Evolutionary conservation across 2,888 invertebrate genomes (phyloP).

Genomic region (Pseudococcus longispinus): DNA sequence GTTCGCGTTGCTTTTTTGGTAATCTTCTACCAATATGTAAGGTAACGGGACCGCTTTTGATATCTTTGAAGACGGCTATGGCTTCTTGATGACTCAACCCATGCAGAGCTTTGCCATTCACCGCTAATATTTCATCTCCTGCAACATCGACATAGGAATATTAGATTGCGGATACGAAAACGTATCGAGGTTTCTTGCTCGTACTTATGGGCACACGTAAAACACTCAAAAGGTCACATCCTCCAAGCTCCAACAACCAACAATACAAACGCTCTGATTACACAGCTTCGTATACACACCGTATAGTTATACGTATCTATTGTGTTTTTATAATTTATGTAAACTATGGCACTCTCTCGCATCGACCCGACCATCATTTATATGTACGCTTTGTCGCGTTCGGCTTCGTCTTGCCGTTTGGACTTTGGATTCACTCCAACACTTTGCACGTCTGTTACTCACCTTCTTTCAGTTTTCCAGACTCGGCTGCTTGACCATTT

Average conservation of each 20-base stretch:
- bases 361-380: not conserved
- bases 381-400: not conserved
- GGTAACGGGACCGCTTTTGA: constrained; percentile 77
- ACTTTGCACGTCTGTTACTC: constrained; percentile 59
- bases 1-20: constrained; percentile 57
- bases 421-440: not conserved
- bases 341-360: not conserved
- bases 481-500: constrained; percentile 84
- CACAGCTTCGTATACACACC: not conserved
- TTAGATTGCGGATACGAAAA: not conserved
- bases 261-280: constrained; percentile 13
- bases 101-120: constrained; percentile 79
- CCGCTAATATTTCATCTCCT: constrained; percentile 83
- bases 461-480: constrained; percentile 83
- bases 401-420: not conserved
- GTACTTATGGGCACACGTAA: no score
- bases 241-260: not conserved
- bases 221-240: not conserved
- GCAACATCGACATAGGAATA: constrained; percentile 57
- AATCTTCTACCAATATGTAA: constrained; percentile 73
- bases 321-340: constrained; percentile 30
- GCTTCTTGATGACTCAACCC: constrained; percentile 81
- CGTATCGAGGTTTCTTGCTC: not conserved
- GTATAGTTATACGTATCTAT: not conserved
- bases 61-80: constrained; percentile 79